Evolutionary conservation across 2,888 invertebrate genomes (phyloP).

Genomic region (Agrilus cyanescens): DNA sequence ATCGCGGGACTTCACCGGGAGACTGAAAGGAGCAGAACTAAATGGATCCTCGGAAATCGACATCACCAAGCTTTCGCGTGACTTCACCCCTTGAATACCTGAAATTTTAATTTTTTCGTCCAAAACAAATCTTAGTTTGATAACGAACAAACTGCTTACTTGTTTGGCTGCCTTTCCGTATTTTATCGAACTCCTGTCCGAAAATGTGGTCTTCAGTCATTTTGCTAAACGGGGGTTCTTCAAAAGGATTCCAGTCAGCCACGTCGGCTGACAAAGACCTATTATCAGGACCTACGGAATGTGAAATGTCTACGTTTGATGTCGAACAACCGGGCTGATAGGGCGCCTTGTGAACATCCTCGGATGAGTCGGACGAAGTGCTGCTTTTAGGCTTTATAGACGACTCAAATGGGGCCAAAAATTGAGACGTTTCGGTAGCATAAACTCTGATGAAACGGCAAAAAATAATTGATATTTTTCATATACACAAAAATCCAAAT

Average conservation of each 20-base stretch:
- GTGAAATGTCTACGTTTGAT: conserved; percentile 33
- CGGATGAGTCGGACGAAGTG: conserved; percentile 32
- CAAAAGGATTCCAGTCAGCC: conserved; percentile 76
- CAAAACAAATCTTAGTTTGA: conserved; percentile 1
- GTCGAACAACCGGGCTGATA: conserved; percentile 31
- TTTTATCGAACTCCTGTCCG: conserved; percentile 73
- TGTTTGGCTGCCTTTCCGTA: conserved; percentile 64
- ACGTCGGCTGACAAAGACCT: conserved; percentile 44
- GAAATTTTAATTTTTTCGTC: conserved; percentile 14
- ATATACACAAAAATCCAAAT: neutral
- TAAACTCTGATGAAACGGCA: conserved; percentile 43
- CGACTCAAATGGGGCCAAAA: conserved; percentile 60
- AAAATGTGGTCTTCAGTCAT: conserved; percentile 72
- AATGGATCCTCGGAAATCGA: conserved; percentile 64
- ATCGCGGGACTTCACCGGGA: conserved; percentile 43
- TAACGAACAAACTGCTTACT: conserved; percentile 41
- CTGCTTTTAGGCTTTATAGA: conserved; percentile 45
- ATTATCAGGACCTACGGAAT: conserved; percentile 24
- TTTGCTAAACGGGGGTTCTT: conserved; percentile 57
- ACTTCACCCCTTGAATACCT: conserved; percentile 58
- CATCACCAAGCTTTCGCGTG: conserved; percentile 57
- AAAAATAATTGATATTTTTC: conserved; percentile 13
- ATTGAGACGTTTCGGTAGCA: conserved; percentile 62
- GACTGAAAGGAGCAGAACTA: conserved; percentile 70
- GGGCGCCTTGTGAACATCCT: conserved; percentile 15